Evolutionary conservation across 1,140 invertebrate species (phyloP).

Genomic region (Maniola jurtina): DNA sequence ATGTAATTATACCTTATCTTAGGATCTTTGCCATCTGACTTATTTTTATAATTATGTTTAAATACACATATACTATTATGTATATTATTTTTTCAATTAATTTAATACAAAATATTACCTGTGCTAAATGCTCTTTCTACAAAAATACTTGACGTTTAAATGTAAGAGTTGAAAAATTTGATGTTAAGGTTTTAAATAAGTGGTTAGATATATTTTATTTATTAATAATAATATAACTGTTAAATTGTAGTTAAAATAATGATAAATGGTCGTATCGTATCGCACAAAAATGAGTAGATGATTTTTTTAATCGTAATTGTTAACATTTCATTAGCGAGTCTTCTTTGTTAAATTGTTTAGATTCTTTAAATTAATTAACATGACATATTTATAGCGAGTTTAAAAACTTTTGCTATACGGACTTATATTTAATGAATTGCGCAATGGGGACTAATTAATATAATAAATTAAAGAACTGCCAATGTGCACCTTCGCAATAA

Average conservation of each 20-base stretch:
- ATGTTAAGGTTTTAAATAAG: constrained; percentile 56
- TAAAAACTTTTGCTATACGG: no score
- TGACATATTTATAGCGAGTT: background rate
- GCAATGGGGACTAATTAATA: background rate
- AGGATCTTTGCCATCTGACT: background rate
- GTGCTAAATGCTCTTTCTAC: constrained; percentile 19
- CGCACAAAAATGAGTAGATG: constrained; percentile 54
- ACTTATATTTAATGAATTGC: constrained; percentile 17
- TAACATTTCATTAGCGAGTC: background rate
- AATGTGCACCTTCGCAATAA: constrained; percentile 1
- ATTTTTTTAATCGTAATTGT: constrained; percentile 25
- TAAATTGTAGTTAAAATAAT: constrained; percentile 53
- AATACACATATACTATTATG: background rate
- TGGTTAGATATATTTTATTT: constrained; percentile 51
- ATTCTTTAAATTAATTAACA: no score
- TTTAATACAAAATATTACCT: background rate
- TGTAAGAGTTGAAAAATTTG: constrained; percentile 40
- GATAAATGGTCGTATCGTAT: constrained; percentile 50
- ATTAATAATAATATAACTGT: constrained; percentile 49
- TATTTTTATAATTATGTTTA: background rate
- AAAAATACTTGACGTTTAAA: constrained; percentile 34
- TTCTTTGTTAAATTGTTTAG: no score
- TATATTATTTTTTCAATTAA: background rate
- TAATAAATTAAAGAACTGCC: constrained; percentile 28
- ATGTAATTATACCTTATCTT: background rate